phyloP scores from a whole-genome alignment of 2,113 vertebrate genomes.

The Coturnix japonica region DNA sequence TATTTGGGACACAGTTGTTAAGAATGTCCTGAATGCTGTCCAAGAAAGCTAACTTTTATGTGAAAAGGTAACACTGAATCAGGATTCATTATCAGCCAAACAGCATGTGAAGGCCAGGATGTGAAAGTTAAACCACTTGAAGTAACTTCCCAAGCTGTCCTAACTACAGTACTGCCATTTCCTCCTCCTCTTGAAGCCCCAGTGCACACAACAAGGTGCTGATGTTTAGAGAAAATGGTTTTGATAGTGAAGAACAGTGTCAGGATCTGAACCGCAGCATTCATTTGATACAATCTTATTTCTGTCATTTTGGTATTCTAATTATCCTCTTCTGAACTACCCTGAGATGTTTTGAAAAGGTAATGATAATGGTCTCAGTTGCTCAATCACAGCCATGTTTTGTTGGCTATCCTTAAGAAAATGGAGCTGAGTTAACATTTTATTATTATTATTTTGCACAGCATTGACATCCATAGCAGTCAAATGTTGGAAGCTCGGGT shows the following conservation, averaged over 20 bases:
- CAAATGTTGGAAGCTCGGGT: background rate
- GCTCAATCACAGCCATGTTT: background rate
- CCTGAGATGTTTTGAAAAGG: background rate
- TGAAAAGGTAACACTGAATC: background rate
- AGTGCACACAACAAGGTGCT: fast-evolving
- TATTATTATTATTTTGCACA: background rate
- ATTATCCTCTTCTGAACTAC: background rate
- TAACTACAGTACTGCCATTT: background rate
- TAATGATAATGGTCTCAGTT: background rate
- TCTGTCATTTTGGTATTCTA: background rate
- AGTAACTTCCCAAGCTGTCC: background rate
- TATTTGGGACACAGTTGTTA: background rate
- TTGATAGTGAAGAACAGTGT: background rate
- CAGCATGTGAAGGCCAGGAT: background rate
- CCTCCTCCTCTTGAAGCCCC: background rate
- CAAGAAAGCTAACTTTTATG: background rate
- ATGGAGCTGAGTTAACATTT: background rate
- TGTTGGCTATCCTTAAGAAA: background rate
- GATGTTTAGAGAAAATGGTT: background rate
- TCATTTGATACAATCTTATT: background rate
- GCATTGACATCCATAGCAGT: background rate
- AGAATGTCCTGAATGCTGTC: background rate
- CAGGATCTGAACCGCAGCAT: background rate
- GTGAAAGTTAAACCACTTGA: background rate
- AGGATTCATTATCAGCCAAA: background rate